phyloP scores from a whole-genome alignment of 2,888 invertebrate species.

The Ophraella communa region DNA sequence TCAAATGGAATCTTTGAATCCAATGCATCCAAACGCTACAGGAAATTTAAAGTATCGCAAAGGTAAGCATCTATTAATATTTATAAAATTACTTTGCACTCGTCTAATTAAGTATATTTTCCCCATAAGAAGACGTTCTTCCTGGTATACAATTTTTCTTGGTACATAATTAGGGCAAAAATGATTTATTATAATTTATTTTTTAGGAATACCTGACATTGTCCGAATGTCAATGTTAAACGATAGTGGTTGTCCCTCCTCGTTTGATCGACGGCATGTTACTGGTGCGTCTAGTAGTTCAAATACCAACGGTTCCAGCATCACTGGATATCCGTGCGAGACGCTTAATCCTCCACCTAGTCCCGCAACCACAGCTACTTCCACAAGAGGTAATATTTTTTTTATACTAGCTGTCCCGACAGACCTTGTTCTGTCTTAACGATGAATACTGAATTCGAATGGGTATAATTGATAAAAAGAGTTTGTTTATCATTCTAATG shows the following conservation, averaged over 20 bases:
- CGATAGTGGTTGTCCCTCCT: constrained; percentile 68
- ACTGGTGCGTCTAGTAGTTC: constrained; percentile 73
- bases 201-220: constrained; percentile 58
- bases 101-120: too few relatives aligned
- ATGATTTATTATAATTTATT: not conserved
- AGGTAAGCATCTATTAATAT: too few relatives aligned
- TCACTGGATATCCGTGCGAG: constrained; percentile 74
- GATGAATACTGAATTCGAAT: too few relatives aligned
- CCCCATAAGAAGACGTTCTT: too few relatives aligned
- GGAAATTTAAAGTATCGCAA: constrained; percentile 56
- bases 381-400: constrained; percentile 56
- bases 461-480: too few relatives aligned
- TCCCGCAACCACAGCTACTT: constrained; percentile 79
- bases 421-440: too few relatives aligned
- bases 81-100: too few relatives aligned
- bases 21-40: constrained; percentile 56
- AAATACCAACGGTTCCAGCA: constrained; percentile 62
- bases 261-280: constrained; percentile 72
- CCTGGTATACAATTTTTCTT: too few relatives aligned
- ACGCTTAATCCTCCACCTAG: constrained; percentile 91
- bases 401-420: too few relatives aligned
- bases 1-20: constrained; percentile 72
- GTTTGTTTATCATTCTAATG: too few relatives aligned
- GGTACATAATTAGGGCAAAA: too few relatives aligned
- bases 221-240: constrained; percentile 72